Base-by-base conservation (phyloP, 1,140 invertebrate genomes). In the Xylocopa sonorina region DNA sequence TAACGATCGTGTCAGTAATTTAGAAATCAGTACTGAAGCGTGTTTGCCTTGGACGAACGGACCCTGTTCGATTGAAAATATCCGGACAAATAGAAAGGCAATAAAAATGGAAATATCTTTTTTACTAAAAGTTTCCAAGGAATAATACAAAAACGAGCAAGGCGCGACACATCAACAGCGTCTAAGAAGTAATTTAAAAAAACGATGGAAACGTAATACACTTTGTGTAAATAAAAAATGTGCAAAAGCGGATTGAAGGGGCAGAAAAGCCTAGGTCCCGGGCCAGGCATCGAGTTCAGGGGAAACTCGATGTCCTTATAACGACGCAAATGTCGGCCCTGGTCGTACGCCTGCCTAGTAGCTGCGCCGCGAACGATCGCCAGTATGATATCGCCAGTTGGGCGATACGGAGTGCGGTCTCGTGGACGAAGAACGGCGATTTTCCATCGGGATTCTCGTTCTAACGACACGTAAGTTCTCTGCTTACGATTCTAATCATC, bases 331-430 rank as follows among this genome's bases (percentile, higher is more conserved):
- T 60, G 55, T 46, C 75, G 75, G 29, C 75, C 68, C 76, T 75
- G 68, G 68, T 27, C 16, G 64, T 41, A 83, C 83, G 83, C 82
- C 67, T 84, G 83, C 82, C 66, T 80, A 81, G 82, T 80, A 80
- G 81, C 81, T 51, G 21, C 38, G 63, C 41, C 41, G 63, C 68
- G 62, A 84, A 84, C 83, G 83, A 81, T 85, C 83, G 82, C 48
- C 78, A 84, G 83, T 84, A 46, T 57, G 82, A 73, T 84, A 84
- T 84, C 82, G 78, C 67, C 77, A 55, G 32, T 63, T n/a, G 77
- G 58, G 63, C 83, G 78, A 80, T 80, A 57, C 83, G 82, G 71
- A 63, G 29, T 62, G 71, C 50, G 21, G 64, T 6, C 48, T 34
- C 14, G 64, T 62, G 60, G 10, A 41, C 3, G 0, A 29, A 41